Evolutionary conservation across 2,888 invertebrate species (phyloP), one percentile per base, ranked within the genome.

Genomic region (Lucinisca nassula): DNA sequence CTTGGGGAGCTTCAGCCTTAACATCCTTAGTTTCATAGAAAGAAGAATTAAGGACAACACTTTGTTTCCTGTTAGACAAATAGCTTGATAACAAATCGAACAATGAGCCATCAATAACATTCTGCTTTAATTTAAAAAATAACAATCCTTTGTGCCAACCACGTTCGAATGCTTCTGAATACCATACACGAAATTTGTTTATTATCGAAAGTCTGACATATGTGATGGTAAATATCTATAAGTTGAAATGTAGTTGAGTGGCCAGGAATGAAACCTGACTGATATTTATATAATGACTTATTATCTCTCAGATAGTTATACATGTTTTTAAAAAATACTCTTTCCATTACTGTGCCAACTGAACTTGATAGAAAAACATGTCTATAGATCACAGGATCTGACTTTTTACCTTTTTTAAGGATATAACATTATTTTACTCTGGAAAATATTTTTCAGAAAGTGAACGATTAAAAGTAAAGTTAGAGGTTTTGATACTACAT

Each of bases 1-100:
- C 84, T 61, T 84, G 84, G 6, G 84, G 84, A 24, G 79, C 79
- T 1, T 72, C 75, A 6, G 79, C 73, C 2, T 1, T 37, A 8
- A 58, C 24, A 21, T 27, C 27, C 38, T 49, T 67, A n/a, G 38
- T 37, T 4, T 58, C 8, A 35, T 6, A 38, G 38, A 4, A 14
- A 4, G n/a, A n/a, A 17, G 17, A 8, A n/a, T 55, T 55, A 17
- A 55, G 55, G 4, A 55, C n/a, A 55, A 55, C 55, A 55, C 21
- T 12, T n/a, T 21, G 55, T 55, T 55, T 55, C 21, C 55, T 55
- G n/a, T 55, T n/a, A 17, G 45, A 45, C 45, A 45, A 17, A 45
- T 45, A 45, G 45, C 17, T 45, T n/a, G n/a, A n/a, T n/a, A 40
- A 40, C 40, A 6, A 40, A 14, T 14, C 40, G 8, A 40, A 40